A percentile compares a stretch with the other conserved stretches of the same genome.
phyloP scores from a whole-genome alignment of 2,888 invertebrate genomes.

The Xanthia icteritia region DNA sequence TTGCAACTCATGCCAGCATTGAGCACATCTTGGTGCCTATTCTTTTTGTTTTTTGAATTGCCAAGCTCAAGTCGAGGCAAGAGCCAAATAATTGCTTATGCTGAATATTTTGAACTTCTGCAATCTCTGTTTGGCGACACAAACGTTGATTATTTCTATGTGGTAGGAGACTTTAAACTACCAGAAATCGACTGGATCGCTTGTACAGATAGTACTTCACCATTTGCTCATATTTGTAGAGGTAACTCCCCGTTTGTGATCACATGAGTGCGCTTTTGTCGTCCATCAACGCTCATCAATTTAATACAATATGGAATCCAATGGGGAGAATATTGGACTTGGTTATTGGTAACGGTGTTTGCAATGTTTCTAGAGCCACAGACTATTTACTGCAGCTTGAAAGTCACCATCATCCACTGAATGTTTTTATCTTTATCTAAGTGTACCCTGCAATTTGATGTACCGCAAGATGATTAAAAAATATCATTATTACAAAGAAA shows the following conservation, averaged over 20 bases:
- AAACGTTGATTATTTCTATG: background rate
- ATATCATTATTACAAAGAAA: slow-evolving; percentile 1
- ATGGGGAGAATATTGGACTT: no score
- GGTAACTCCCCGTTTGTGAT: background rate
- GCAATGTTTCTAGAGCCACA: background rate
- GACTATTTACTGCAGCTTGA: background rate
- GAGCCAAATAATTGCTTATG: background rate
- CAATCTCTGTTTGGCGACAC: background rate
- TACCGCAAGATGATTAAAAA: background rate
- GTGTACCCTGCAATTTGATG: background rate
- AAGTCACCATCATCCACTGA: background rate
- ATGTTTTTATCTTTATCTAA: background rate
- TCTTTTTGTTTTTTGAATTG: no score
- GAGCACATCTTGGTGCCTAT: no score
- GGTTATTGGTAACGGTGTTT: background rate
- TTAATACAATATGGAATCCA: no score
- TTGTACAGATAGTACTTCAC: no score
- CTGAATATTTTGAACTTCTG: background rate
- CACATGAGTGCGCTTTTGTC: no score
- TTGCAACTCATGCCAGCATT: no score
- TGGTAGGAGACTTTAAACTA: background rate
- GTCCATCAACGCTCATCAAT: no score
- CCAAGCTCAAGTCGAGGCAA: no score
- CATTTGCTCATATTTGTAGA: no score
- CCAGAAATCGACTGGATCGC: background rate